phyloP scores from a whole-genome alignment of 2,797 vertebrate species.

The Girardinus metallicus region DNA sequence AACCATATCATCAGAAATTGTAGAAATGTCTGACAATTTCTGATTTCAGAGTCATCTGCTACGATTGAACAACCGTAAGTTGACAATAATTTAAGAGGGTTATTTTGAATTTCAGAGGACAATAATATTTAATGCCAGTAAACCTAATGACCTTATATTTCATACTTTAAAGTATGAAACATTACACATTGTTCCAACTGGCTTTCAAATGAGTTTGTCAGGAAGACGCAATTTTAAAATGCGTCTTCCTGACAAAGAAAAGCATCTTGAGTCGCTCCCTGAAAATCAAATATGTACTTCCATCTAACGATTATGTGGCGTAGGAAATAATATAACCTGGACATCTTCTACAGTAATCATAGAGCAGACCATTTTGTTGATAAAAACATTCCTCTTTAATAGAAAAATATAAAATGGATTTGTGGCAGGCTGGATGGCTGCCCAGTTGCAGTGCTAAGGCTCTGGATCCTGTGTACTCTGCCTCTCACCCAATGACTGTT shows the following conservation, averaged over 20 bases:
- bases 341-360: background rate
- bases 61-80: conserved; percentile 13
- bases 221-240: background rate
- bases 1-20: background rate
- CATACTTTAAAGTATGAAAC: background rate
- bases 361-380: background rate
- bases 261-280: background rate
- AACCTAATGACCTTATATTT: background rate
- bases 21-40: background rate
- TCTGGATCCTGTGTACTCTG: background rate
- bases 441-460: background rate
- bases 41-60: conserved; percentile 4
- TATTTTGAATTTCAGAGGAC: background rate
- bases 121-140: background rate
- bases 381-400: background rate
- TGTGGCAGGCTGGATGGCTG: background rate
- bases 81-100: conserved; percentile 27
- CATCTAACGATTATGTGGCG: background rate
- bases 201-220: background rate
- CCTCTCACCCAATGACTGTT: background rate
- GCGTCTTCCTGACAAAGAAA: background rate
- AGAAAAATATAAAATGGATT: background rate
- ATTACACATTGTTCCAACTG: background rate
- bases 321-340: background rate
- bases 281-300: background rate